A percentile compares a stretch with the other conserved stretches of the same genome.
Conservation (phyloP, 1,140 invertebrate genomes). For the Drosophila auraria region DNA sequence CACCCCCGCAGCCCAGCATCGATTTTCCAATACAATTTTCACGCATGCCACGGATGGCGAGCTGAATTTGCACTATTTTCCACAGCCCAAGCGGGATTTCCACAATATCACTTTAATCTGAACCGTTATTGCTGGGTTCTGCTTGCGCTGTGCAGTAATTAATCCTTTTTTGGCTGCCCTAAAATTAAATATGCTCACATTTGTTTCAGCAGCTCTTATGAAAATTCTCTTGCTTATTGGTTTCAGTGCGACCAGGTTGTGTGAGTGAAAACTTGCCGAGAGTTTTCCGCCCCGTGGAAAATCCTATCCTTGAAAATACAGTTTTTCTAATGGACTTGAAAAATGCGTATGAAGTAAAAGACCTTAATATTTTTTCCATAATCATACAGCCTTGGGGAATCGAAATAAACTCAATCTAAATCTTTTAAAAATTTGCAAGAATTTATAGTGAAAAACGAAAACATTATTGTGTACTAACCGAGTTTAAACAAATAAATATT, state of each 20-base stretch:
- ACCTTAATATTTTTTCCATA: too few species aligned
- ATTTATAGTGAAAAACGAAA: too few species aligned
- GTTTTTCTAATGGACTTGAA: neutral
- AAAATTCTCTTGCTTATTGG: conserved; percentile 63
- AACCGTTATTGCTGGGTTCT: neutral
- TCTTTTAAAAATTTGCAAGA: too few species aligned
- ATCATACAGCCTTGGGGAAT: too few species aligned
- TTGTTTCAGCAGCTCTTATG: conserved; percentile 77
- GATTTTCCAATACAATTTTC: conserved; percentile 72
- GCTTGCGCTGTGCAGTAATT: conserved; percentile 18
- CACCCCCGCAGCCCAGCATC: conserved; percentile 60
- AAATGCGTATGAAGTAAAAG: neutral
- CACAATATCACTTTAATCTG: conserved; percentile 9
- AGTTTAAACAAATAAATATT: too few species aligned
- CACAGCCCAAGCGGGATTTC: neutral
- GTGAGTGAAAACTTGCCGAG: conserved; percentile 3
- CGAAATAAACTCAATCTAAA: too few species aligned
- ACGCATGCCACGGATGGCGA: conserved; percentile 39
- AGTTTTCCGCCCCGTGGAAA: conserved; percentile 7
- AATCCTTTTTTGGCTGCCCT: conserved; percentile 30
- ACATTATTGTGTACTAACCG: too few species aligned
- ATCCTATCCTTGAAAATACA: neutral
- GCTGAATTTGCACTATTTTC: conserved; percentile 9
- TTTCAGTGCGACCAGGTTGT: conserved; percentile 24
- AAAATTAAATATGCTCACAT: conserved; percentile 74